These are phyloP conservation scores for Amblyjoppa proteus DNA, from an alignment of 2,888 invertebrate species.

Conservation along the genomic window DNA sequence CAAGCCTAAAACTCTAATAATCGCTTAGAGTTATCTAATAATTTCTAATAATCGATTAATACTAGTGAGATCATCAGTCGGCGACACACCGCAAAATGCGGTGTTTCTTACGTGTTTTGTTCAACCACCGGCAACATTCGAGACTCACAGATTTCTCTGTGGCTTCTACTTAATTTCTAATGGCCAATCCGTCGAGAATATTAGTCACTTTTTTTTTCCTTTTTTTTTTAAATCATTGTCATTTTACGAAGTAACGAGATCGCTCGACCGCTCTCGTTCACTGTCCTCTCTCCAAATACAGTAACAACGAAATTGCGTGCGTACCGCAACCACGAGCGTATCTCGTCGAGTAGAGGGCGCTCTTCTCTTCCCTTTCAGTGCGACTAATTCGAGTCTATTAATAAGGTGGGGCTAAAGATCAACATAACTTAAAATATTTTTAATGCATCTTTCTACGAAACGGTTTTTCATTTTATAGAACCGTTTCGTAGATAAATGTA, in stretches of 20 bases:
- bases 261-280: not conserved
- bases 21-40: conserved; percentile 31
- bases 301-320: not conserved
- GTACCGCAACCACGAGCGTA: conserved; percentile 4
- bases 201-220: not conserved
- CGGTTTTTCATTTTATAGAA: too few relatives aligned
- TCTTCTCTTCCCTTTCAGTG: not conserved
- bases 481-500: too few relatives aligned
- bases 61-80: conserved; percentile 82
- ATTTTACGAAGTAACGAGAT: not conserved
- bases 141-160: conserved; percentile 27
- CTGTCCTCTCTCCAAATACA: not conserved
- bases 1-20: conserved; percentile 37
- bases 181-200: not conserved
- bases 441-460: too few relatives aligned
- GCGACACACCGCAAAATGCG: conserved; percentile 59
- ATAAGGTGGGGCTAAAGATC: too few relatives aligned
- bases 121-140: conserved; percentile 65
- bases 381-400: not conserved
- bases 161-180: conserved; percentile 7
- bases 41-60: conserved; percentile 73
- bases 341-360: not conserved
- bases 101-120: conserved; percentile 4
- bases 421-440: too few relatives aligned
- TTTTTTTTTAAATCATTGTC: not conserved